A percentile compares a stretch with the other conserved stretches of the same genome.
These are phyloP conservation scores for Ciconia boyciana DNA, from an alignment of 2,113 vertebrate species.

Conservation along the genomic window DNA sequence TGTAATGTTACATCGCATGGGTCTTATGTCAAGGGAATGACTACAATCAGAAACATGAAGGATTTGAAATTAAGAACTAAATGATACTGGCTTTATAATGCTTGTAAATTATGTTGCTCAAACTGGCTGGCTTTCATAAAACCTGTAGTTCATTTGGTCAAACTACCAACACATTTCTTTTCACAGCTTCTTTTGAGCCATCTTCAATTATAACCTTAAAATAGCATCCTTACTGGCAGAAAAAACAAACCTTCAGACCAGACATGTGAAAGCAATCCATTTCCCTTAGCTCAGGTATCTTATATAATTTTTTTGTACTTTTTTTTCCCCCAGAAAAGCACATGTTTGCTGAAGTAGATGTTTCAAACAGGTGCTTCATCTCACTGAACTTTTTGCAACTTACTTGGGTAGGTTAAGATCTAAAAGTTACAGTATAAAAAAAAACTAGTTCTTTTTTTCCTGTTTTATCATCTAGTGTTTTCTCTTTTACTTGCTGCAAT, in stretches of 20 bases:
- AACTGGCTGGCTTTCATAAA: conserved; percentile 14
- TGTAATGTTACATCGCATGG: not conserved
- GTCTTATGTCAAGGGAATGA: not conserved
- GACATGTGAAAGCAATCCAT: conserved; percentile 12
- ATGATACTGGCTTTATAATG: not conserved
- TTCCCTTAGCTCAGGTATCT: not conserved
- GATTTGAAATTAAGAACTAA: not conserved
- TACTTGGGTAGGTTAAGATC: not conserved
- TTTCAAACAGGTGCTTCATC: not conserved
- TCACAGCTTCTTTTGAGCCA: conserved; percentile 41
- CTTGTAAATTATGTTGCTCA: not conserved
- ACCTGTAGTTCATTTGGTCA: conserved; percentile 41
- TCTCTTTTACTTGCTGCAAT: not conserved
- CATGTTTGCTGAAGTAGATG: not conserved
- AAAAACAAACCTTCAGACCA: not conserved
- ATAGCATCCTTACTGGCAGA: conserved; percentile 27
- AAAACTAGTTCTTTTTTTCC: not conserved
- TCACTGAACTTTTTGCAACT: not conserved
- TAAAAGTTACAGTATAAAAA: not conserved
- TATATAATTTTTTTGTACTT: not conserved
- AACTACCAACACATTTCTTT: conserved; percentile 46
- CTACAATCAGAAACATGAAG: not conserved
- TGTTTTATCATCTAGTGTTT: not conserved
- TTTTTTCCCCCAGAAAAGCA: not conserved
- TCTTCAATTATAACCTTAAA: conserved; percentile 55